Base-by-base conservation (phyloP, 1,140 invertebrate species). In the Delia radicum region DNA sequence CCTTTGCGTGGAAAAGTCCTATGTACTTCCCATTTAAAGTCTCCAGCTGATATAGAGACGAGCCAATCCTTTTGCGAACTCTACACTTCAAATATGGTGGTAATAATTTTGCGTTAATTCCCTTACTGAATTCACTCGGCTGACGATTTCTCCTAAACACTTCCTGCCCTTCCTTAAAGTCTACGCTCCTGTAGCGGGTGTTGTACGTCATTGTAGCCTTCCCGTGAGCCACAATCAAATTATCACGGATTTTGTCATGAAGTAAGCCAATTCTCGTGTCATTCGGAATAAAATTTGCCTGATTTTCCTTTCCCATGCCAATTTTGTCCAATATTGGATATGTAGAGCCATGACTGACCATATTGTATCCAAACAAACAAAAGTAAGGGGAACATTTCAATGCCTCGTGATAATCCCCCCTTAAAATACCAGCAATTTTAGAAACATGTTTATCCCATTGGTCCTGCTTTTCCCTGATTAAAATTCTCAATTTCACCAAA, bases 381-480 rank as follows among this genome's bases (percentile, higher is more conserved):
- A 63, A 74, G 37, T 63, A 74, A 1, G 74, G 74, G 31, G 74
- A 63, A 24, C 27, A 24, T 74, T 63, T 33, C 21, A 63, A 62
- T 0, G 74, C 8, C 8, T 65, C 29, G 24, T 76, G 75, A 5
- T 42, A 33, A 21, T 74, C 61, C 2, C 28, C 48, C 13, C 72
- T 65, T 3, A 77, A 29, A 26, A 67, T 73, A n/a, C 31, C 18
- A 3, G 31, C 18, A 27, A 77, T 74, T 29, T 74, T 63, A 13
- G 55, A 28, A 28, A 77, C 6, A 55, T 77, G n/a, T 8, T 29
- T 33, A 61, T 77, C 76, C 76, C 76, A 77, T n/a, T 74, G 18
- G 2, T 65, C 18, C 5, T 69, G 73, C 10, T 77, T 24, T 10
- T 28, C 33, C 15, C 71, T 61, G 7, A 69, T n/a, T 7, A 65